These are phyloP conservation scores for Cyanoderma ruficeps DNA, from an alignment of 2,113 vertebrate species.

Conservation along the genomic window DNA sequence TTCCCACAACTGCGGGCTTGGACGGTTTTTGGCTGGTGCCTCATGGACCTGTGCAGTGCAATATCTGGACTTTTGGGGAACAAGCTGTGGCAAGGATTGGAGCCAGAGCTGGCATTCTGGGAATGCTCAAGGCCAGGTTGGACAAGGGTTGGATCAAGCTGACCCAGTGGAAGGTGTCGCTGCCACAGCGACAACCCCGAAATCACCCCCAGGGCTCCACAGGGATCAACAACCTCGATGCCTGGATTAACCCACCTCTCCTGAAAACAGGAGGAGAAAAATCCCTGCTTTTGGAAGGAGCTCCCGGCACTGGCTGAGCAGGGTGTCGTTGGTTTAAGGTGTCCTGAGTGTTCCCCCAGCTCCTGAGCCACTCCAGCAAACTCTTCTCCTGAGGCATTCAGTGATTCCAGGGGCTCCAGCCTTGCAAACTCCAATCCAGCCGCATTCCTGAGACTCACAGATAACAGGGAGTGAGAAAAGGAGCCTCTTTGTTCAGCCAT, in stretches of 20 bases:
- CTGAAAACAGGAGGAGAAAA: neutral
- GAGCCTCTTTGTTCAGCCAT: slow-evolving; percentile 18
- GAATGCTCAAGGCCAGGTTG: neutral
- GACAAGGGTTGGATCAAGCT: neutral
- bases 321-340: neutral
- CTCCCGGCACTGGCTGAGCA: neutral
- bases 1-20: neutral
- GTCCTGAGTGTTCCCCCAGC: neutral
- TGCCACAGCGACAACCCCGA: accelerated
- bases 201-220: accelerated
- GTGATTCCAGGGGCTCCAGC: neutral
- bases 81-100: neutral
- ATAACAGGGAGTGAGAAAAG: neutral
- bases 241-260: neutral
- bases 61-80: neutral
- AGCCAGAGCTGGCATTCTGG: neutral
- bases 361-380: neutral
- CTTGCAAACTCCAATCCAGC: neutral
- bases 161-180: neutral
- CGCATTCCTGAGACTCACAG: neutral
- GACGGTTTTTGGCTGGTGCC: neutral
- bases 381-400: neutral
- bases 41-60: accelerated
- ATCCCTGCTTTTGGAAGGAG: neutral
- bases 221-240: neutral